Evolutionary conservation across 2,797 vertebrate species (phyloP).

Genomic region (Botia almorhae): DNA sequence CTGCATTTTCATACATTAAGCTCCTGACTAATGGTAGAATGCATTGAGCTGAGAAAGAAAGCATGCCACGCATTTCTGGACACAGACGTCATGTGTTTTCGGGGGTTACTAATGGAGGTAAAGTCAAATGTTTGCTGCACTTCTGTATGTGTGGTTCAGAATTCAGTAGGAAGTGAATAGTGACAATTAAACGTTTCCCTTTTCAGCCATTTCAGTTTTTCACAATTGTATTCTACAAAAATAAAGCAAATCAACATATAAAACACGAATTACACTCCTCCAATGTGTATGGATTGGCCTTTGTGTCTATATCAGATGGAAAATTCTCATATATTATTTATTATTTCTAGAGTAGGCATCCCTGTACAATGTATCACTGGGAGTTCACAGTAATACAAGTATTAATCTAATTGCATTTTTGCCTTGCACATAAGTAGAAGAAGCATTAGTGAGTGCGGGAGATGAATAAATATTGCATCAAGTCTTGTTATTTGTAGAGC

Average conservation of each 20-base stretch:
- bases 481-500: constrained; percentile 83
- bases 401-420: constrained; percentile 53
- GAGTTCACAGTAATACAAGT: constrained; percentile 45
- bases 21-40: constrained; percentile 57
- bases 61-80: constrained; percentile 28
- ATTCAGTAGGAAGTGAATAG: not conserved
- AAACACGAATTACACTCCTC: constrained; percentile 11
- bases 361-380: constrained; percentile 71
- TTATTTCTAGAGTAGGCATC: constrained; percentile 78
- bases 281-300: not conserved
- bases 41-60: constrained; percentile 23
- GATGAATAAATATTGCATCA: constrained; percentile 88
- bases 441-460: constrained; percentile 77
- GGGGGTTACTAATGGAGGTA: constrained; percentile 15
- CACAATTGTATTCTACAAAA: not conserved
- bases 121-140: constrained; percentile 13
- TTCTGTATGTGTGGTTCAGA: not conserved
- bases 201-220: not conserved
- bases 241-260: not conserved
- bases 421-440: constrained; percentile 72
- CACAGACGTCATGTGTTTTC: constrained; percentile 26
- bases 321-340: constrained; percentile 57
- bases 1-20: constrained; percentile 65
- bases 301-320: constrained; percentile 21
- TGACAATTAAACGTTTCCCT: not conserved